Evolutionary conservation across 2,888 invertebrate genomes (phyloP).

Genomic region (Lycia hirtaria): DNA sequence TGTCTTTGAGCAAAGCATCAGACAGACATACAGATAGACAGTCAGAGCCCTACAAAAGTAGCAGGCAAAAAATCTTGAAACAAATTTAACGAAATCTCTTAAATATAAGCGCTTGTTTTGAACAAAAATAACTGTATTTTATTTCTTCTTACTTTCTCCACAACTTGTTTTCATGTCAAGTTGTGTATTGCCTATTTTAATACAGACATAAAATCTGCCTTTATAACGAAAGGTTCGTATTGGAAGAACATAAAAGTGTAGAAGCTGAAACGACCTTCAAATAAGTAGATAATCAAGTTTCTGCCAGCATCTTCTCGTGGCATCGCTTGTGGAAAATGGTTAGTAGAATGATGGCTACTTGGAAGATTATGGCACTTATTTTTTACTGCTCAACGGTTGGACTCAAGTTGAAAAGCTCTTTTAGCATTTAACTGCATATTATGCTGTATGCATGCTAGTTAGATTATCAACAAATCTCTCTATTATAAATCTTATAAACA

Average conservation of each 20-base stretch:
- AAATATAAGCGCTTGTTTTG: too few species aligned
- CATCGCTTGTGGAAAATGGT: neutral
- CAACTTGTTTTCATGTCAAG: neutral
- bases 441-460: too few species aligned
- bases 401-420: neutral
- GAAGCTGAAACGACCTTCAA: neutral
- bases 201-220: slow-evolving; percentile 1
- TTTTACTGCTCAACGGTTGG: neutral
- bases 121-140: too few species aligned
- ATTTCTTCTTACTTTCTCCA: neutral
- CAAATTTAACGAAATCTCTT: too few species aligned
- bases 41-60: too few species aligned
- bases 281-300: neutral
- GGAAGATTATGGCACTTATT: neutral
- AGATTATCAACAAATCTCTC: too few species aligned
- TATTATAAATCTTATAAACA: too few species aligned
- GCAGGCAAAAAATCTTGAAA: too few species aligned
- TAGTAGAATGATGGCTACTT: neutral
- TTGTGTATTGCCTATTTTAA: neutral
- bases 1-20: too few species aligned
- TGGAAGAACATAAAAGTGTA: neutral
- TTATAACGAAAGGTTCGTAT: neutral
- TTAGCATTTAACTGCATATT: neutral
- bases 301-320: neutral
- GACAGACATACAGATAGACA: too few species aligned